Base-by-base conservation (phyloP, 2,113 vertebrate species). In the Phrynosoma platyrhinos region DNA sequence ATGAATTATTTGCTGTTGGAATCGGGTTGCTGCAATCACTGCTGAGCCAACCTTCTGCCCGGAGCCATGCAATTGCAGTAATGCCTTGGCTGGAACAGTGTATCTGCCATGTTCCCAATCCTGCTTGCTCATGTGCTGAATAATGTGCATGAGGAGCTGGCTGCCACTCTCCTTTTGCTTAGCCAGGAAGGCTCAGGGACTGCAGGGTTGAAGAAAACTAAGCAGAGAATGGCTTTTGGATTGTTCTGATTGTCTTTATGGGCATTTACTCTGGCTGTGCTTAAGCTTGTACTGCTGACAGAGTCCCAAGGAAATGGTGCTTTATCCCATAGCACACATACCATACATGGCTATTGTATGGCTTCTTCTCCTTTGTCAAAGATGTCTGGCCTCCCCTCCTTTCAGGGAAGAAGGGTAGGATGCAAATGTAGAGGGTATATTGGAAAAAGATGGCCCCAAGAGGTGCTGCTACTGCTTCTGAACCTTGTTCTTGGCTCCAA, bases 1-100 rank as follows among this genome's bases (percentile, higher is more conserved):
- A 53, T 55, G 16, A n/a, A 8, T 89, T 68, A 18, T 69, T n/a
- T 85, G 58, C n/a, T 84, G 13, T 55, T 69, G 16, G 40, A 83
- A 23, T 21, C 14, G 68, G 21, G 62, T 52, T 36, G 72, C 86
- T 52, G 52, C 52, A 79, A 81, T 68, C 58, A 23, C 68, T 82
- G 71, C 79, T 89, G 84, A 89, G 62, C 71, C 84, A 89, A 25
- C 32, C 83, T 76, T 68, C 55, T 82, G 83, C 83, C 83, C 3
- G 42, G 55, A 86, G 84, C 83, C 52, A 58, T 85, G 25, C 58
- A 86, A 81, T 74, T 82, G 58, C 88, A 82, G 83, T 76, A 82
- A 89, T 89, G 71, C 42, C 55, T 76, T 90, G 85, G 89, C 80
- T 83, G 47, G 58, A 79, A 79, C 52, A 82, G 79, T 32, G 62